Evolutionary conservation across 2,113 vertebrate species (phyloP).

Genomic region (Osmerus mordax): DNA sequence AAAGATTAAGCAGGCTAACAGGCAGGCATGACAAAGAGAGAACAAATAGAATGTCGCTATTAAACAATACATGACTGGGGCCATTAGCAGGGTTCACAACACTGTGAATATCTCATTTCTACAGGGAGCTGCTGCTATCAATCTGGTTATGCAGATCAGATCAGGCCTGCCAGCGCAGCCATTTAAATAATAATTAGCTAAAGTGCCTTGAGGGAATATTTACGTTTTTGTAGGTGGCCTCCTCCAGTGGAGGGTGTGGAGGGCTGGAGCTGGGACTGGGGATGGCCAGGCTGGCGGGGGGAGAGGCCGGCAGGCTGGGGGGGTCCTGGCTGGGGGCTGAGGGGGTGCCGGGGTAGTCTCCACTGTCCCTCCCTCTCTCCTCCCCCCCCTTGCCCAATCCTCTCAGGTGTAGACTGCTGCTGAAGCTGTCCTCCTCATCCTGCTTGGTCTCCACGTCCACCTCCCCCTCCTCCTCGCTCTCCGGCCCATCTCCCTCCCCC

Average conservation of each 20-base stretch:
- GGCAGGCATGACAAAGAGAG: constrained; percentile 67
- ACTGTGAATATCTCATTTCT: constrained; percentile 82
- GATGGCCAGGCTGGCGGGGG: constrained; percentile 68
- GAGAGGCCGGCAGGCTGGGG: constrained; percentile 67
- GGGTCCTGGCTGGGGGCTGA: constrained; percentile 70
- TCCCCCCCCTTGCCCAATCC: constrained; percentile 65
- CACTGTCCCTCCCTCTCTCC: constrained; percentile 70
- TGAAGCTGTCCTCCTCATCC: constrained; percentile 75
- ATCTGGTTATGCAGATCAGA: constrained; percentile 77
- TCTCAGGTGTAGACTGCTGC: constrained; percentile 65
- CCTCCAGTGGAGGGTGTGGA: constrained; percentile 78
- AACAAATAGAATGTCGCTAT: constrained; percentile 69
- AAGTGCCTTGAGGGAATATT: constrained; percentile 81
- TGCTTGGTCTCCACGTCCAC: constrained; percentile 92
- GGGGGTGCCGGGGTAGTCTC: constrained; percentile 61
- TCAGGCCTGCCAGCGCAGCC: constrained; percentile 71
- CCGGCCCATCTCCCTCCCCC: constrained; percentile 73
- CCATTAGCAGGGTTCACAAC: constrained; percentile 74
- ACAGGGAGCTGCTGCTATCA: constrained; percentile 69
- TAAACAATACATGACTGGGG: constrained; percentile 72
- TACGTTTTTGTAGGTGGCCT: constrained; percentile 93
- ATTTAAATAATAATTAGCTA: constrained; percentile 81
- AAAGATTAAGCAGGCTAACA: constrained; percentile 75
- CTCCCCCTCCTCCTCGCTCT: constrained; percentile 82
- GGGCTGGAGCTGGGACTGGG: constrained; percentile 57